Percentiles rank a stretch among this genome's conserved stretches.
Conservation (phyloP, 2,113 vertebrate species). For the Herpailurus yagouaroundi region DNA sequence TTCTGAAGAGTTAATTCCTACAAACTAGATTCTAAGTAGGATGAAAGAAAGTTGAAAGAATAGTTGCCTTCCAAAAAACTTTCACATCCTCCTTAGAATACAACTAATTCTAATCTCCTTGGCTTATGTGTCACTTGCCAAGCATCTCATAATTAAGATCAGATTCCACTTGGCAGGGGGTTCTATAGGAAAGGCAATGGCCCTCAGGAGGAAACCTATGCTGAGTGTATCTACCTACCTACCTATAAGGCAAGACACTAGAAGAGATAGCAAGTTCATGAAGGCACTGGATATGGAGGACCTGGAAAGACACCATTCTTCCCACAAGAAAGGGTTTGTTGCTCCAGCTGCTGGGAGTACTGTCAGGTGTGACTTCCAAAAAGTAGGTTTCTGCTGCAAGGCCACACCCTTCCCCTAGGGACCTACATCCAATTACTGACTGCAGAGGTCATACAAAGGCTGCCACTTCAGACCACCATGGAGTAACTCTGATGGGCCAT, state of each 20-base stretch:
- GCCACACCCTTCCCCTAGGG: not conserved
- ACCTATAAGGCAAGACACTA: not conserved
- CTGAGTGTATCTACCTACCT: not conserved
- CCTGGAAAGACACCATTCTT: not conserved
- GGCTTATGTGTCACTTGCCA: not conserved
- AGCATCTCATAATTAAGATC: not conserved
- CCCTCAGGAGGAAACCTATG: not conserved
- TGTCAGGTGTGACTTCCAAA: not conserved
- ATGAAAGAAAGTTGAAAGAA: not conserved
- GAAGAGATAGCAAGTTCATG: not conserved
- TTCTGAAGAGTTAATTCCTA: not conserved
- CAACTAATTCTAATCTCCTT: not conserved
- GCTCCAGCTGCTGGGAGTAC: not conserved
- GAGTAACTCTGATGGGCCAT: not conserved
- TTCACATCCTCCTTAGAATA: not conserved
- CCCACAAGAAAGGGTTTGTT: not conserved
- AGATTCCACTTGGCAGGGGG: not conserved
- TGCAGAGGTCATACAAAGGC: not conserved
- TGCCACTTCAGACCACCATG: not conserved
- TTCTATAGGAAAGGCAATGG: not conserved
- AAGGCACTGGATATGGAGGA: not conserved
- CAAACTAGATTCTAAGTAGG: not conserved
- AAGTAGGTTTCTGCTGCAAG: not conserved
- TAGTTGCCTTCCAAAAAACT: no score
- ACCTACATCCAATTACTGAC: not conserved